These are phyloP conservation scores for Parthenolecanium corni DNA, from an alignment of 2,888 invertebrate genomes.

Conservation along the genomic window DNA sequence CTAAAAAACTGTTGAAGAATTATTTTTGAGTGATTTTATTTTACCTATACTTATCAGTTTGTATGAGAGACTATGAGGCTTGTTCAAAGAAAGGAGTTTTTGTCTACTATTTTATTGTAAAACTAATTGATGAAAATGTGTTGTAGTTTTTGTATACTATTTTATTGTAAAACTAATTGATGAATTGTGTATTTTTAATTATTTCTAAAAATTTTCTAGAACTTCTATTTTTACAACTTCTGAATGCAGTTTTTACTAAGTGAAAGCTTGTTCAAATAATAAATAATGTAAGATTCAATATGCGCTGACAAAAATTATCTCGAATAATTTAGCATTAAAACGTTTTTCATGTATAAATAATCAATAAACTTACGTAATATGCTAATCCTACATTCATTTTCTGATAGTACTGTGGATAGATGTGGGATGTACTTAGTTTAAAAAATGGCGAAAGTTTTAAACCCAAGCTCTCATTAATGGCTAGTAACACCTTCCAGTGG, in stretches of 20 bases:
- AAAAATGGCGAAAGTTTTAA: not conserved
- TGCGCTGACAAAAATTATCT: not conserved
- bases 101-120: too few relatives aligned
- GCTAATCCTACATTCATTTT: conserved; percentile 29
- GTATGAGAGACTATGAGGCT: too few relatives aligned
- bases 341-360: not conserved
- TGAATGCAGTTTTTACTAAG: not conserved
- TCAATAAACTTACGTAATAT: conserved; percentile 9
- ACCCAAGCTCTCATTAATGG: not conserved
- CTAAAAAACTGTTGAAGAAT: too few relatives aligned
- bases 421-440: conserved; percentile 14
- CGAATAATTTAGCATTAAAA: conserved; percentile 5
- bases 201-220: too few relatives aligned
- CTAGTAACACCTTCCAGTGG: conserved; percentile 4
- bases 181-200: too few relatives aligned
- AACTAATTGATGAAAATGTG: too few relatives aligned
- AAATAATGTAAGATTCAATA: not conserved
- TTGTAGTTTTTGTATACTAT: too few relatives aligned
- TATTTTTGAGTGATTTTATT: too few relatives aligned
- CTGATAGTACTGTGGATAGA: conserved; percentile 25
- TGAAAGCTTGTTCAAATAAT: too few relatives aligned
- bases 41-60: too few relatives aligned
- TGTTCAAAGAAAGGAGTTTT: too few relatives aligned
- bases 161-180: too few relatives aligned
- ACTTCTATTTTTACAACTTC: conserved; percentile 9